Evolutionary conservation across 1,140 invertebrate genomes (phyloP).

Genomic region (Drosophila ambigua): DNA sequence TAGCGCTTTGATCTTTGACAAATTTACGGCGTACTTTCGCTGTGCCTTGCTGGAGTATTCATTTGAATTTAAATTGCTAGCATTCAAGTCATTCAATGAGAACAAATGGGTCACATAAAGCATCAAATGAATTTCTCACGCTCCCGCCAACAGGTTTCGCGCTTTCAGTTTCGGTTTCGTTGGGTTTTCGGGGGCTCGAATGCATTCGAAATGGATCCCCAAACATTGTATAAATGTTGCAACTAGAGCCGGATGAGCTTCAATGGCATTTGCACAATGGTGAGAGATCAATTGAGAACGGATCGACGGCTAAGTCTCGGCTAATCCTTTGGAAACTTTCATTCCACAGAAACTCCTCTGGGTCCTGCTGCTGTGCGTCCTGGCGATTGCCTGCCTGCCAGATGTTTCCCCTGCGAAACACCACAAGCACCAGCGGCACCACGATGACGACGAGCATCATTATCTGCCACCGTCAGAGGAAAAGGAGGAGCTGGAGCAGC

Average conservation of each 20-base stretch:
- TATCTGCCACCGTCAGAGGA: constrained; percentile 51
- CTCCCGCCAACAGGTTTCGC: constrained; percentile 56
- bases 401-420: constrained; percentile 61
- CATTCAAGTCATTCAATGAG: constrained; percentile 60
- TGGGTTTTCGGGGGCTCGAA: constrained; percentile 27
- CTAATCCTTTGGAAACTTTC: not conserved
- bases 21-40: constrained; percentile 44
- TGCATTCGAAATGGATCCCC: constrained; percentile 2
- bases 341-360: constrained; percentile 34
- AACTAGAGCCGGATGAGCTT: not conserved
- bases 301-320: not conserved
- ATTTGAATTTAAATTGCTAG: constrained; percentile 54
- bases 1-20: constrained; percentile 50
- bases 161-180: constrained; percentile 3
- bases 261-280: constrained; percentile 45
- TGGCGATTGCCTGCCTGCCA: constrained; percentile 41
- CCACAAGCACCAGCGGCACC: constrained; percentile 53
- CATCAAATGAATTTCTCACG: constrained; percentile 65
- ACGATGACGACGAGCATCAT: constrained; percentile 60
- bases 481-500: constrained; percentile 24
- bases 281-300: constrained; percentile 10
- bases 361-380: constrained; percentile 43
- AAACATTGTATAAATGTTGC: constrained; percentile 39
- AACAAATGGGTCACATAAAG: constrained; percentile 66
- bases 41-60: constrained; percentile 49